Evolutionary conservation across 2,888 invertebrate genomes (phyloP).

Genomic region (Autographa gamma): DNA sequence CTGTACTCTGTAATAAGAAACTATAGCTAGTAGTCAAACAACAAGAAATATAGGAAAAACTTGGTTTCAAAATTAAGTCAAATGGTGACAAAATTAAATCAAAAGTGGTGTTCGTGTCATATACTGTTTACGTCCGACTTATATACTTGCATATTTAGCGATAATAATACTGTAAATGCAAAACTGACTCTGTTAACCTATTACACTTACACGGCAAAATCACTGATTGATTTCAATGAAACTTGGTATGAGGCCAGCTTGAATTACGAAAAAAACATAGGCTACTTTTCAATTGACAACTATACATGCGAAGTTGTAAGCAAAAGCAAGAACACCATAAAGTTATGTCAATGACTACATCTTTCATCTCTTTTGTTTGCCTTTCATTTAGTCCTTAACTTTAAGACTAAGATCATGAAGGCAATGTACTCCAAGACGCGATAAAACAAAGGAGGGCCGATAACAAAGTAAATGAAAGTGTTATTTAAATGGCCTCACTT

Average conservation of each 20-base stretch:
- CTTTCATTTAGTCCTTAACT: background rate
- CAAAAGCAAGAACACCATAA: no score
- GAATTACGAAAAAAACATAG: no score
- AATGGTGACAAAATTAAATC: background rate
- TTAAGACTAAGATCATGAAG: constrained; percentile 6
- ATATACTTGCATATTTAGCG: no score
- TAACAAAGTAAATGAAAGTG: constrained; percentile 18
- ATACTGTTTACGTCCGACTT: no score
- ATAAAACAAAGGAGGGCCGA: constrained; percentile 26
- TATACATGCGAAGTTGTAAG: no score
- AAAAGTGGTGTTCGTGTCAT: background rate
- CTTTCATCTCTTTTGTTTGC: background rate
- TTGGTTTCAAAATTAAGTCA: background rate
- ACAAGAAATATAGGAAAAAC: background rate
- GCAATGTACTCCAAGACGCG: constrained; percentile 5
- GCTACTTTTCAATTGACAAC: no score
- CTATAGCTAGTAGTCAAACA: constrained; percentile 32
- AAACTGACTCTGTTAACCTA: no score
- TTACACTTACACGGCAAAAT: no score
- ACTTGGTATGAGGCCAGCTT: no score
- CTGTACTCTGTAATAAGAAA: constrained; percentile 21
- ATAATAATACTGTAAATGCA: no score
- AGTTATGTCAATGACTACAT: background rate
- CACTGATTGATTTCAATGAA: no score
- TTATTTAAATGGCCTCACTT: constrained; percentile 17